phyloP scores from a whole-genome alignment of 2,113 vertebrate genomes.

The Mus spicilegus region DNA sequence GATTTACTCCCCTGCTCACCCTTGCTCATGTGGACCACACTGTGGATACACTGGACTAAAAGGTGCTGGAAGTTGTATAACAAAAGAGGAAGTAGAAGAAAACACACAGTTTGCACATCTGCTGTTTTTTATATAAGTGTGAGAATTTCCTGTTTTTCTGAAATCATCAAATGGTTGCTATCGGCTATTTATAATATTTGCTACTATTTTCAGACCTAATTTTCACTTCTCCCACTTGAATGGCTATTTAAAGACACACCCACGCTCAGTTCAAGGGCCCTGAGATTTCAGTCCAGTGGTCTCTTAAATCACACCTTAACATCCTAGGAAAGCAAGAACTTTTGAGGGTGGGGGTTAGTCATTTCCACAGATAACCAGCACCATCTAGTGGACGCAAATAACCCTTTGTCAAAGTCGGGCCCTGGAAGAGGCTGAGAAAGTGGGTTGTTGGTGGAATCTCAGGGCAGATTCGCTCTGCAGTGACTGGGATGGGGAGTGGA shows the following conservation, averaged over 20 bases:
- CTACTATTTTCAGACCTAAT: conserved; percentile 32
- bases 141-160: conserved; percentile 11
- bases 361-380: conserved; percentile 56
- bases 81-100: conserved; percentile 17
- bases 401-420: not conserved
- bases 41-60: not conserved
- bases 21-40: not conserved
- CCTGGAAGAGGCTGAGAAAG: not conserved
- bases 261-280: conserved; percentile 35
- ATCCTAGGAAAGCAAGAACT: not conserved
- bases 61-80: not conserved
- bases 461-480: not conserved
- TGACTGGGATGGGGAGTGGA: not conserved
- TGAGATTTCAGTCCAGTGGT: not conserved
- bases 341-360: not conserved
- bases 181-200: not conserved
- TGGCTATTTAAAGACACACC: conserved; percentile 48
- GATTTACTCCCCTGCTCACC: not conserved
- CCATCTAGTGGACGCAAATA: conserved; percentile 77
- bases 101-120: not conserved
- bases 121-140: not conserved
- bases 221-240: conserved; percentile 34
- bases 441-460: not conserved
- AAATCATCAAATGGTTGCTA: not conserved
- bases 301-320: conserved; percentile 44